Percentiles rank a stretch among this genome's conserved stretches.
These are phyloP conservation scores for Tetraodon nigroviridis DNA, from an alignment of 2,113 vertebrate genomes.

Conservation along the genomic window DNA sequence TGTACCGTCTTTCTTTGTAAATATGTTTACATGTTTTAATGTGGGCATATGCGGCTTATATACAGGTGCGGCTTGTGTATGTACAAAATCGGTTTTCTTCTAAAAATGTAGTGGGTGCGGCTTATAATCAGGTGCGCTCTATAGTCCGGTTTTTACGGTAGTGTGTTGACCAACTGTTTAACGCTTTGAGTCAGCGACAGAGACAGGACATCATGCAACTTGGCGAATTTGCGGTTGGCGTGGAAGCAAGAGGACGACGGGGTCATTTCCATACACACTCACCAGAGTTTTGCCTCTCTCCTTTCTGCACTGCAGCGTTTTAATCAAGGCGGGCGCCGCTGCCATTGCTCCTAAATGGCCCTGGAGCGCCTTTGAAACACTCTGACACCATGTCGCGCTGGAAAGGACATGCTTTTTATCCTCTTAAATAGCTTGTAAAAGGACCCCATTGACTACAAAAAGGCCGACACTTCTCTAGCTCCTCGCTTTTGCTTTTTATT, in stretches of 20 bases:
- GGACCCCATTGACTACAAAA: slow-evolving; percentile 64
- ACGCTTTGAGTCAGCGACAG: slow-evolving; percentile 5
- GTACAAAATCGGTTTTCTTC: too few species aligned
- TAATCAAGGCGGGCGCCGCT: slow-evolving; percentile 62
- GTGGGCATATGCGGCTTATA: too few species aligned
- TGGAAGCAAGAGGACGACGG: slow-evolving; percentile 34
- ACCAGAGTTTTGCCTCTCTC: slow-evolving; percentile 47
- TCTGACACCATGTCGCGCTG: slow-evolving; percentile 57
- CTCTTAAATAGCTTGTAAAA: slow-evolving; percentile 67
- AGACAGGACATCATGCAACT: slow-evolving; percentile 19
- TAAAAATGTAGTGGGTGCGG: too few species aligned
- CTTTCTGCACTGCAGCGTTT: slow-evolving; percentile 53
- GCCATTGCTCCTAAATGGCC: slow-evolving; percentile 56
- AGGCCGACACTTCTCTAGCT: slow-evolving; percentile 46
- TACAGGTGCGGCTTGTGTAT: too few species aligned
- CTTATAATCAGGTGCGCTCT: too few species aligned
- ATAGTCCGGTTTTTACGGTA: too few species aligned
- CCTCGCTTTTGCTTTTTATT: slow-evolving; percentile 51
- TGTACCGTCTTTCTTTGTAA: too few species aligned
- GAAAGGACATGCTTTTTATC: slow-evolving; percentile 67
- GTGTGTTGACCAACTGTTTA: slow-evolving; percentile 9
- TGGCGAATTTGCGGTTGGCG: slow-evolving; percentile 33
- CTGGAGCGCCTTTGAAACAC: slow-evolving; percentile 64
- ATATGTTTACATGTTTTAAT: too few species aligned
- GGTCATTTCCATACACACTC: slow-evolving; percentile 69